Evolutionary conservation across 2,797 vertebrate genomes (phyloP), one percentile per base, ranked within the genome.

Genomic region (Tolypeutes matacus): DNA sequence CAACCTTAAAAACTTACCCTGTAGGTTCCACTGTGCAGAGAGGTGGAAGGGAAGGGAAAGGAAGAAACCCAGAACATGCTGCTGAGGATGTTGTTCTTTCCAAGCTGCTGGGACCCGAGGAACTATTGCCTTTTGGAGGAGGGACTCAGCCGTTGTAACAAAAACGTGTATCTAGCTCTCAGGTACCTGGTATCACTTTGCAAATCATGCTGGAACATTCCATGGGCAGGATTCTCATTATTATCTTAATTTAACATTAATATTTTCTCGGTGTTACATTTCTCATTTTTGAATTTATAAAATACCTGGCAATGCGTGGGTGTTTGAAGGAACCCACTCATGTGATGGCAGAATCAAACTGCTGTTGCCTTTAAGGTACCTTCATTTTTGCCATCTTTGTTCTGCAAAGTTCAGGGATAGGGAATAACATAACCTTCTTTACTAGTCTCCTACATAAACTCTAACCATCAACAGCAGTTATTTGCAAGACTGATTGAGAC

Each of bases 141-240:
- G 81, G 13, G 42, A 1, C 8, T 93, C 18, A 20, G 56, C 75
- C 5, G 69, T 1, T 39, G 46, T 58, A 76, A 89, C 0, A 0
- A 78, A 31, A 4, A 7, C 0, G 0, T 1, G 1, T 7, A 36
- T 25, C 51, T 5, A 18, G 21, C 20, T 20, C 1, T 62, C 58
- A 21, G 75, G 81, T 7, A 2, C 10, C n/a, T n/a, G n/a, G n/a
- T n/a, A n/a, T n/a, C n/a, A 5, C 25, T 10, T 46, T 10, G 39
- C 0, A 23, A 27, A 27, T 9, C 2, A 3, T 20, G 29, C 31
- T 1, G 3, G 53, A 7, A 3, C 0, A 10, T 0, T 14, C 56
- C 2, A 8, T 0, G 9, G 21, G 53, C 21, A 11, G 3, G 1
- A 11, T 10, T 49, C n/a, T 75, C 77, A 14, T 53, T 23, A 42